Conservation (phyloP, 2,797 vertebrate genomes). For the Enteromius paludinosus region DNA sequence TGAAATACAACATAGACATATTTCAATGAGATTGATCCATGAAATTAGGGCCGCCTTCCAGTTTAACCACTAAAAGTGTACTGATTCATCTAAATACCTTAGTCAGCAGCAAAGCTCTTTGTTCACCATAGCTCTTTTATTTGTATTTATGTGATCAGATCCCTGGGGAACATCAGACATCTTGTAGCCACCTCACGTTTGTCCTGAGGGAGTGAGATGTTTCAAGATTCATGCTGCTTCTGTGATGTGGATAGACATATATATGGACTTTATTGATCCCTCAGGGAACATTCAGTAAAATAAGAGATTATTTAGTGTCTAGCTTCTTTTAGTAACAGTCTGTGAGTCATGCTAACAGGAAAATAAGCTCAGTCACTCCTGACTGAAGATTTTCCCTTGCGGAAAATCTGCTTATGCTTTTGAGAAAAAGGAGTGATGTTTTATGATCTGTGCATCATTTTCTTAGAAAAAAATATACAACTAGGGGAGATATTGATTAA, state of each 20-base stretch:
- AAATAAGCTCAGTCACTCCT: conserved; percentile 19
- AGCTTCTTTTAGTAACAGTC: conserved; percentile 9
- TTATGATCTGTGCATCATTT: neutral
- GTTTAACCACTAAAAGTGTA: neutral
- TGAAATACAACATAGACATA: neutral
- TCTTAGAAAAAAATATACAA: no score
- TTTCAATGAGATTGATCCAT: no score
- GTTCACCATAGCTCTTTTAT: conserved; percentile 13
- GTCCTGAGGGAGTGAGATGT: conserved; percentile 20
- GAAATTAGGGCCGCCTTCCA: neutral
- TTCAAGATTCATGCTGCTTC: conserved; percentile 13
- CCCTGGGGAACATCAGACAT: conserved; percentile 8
- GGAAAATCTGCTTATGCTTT: conserved; percentile 18
- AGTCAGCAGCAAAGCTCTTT: neutral
- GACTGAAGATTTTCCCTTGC: neutral
- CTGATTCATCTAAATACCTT: neutral
- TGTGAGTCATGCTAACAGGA: conserved; percentile 19
- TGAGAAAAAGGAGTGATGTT: neutral
- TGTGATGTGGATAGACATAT: conserved; percentile 18
- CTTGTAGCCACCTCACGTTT: conserved; percentile 6
- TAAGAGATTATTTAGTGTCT: conserved; percentile 3
- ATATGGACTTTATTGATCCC: conserved; percentile 37
- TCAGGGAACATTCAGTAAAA: neutral
- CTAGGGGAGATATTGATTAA: neutral
- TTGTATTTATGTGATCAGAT: conserved; percentile 9